Conservation (phyloP, 2,888 invertebrate genomes). For the Ypsolopha sequella region DNA sequence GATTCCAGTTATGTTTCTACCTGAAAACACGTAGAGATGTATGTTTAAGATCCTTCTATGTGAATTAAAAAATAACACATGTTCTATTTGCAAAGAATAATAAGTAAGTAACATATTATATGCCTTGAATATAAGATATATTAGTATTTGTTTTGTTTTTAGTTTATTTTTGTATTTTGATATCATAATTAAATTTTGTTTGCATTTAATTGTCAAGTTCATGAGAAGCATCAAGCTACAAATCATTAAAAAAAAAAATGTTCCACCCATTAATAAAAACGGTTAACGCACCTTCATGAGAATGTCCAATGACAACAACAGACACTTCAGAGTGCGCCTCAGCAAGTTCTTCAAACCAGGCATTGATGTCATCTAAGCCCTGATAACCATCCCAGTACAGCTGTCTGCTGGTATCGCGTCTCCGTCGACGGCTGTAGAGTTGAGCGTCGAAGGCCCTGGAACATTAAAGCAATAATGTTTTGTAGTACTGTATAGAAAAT, state of each 20-base stretch:
- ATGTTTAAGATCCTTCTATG: background rate
- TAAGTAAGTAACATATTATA: background rate
- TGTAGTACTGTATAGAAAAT: too few species aligned
- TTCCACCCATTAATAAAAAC: background rate
- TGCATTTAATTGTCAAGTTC: too few species aligned
- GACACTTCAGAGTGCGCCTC: constrained; percentile 32
- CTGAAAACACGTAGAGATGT: constrained; percentile 26
- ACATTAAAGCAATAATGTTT: constrained; percentile 8
- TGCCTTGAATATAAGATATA: background rate
- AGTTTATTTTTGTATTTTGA: too few species aligned
- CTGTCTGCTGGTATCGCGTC: constrained; percentile 24
- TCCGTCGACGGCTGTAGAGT: constrained; percentile 30
- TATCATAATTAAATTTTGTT: too few species aligned
- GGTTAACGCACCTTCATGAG: constrained; percentile 36
- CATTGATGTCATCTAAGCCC: constrained; percentile 58
- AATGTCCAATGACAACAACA: constrained; percentile 56
- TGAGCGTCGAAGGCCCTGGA: constrained; percentile 51
- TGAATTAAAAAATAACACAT: background rate
- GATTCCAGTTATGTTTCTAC: constrained; percentile 57
- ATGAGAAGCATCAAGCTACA: too few species aligned
- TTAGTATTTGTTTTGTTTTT: too few species aligned
- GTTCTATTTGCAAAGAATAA: too few species aligned
- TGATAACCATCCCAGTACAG: constrained; percentile 50
- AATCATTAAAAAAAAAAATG: too few species aligned
- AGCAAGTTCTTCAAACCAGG: constrained; percentile 56